phyloP scores from a whole-genome alignment of 1,140 invertebrate species.

The Oreohelix idahoensis region DNA sequence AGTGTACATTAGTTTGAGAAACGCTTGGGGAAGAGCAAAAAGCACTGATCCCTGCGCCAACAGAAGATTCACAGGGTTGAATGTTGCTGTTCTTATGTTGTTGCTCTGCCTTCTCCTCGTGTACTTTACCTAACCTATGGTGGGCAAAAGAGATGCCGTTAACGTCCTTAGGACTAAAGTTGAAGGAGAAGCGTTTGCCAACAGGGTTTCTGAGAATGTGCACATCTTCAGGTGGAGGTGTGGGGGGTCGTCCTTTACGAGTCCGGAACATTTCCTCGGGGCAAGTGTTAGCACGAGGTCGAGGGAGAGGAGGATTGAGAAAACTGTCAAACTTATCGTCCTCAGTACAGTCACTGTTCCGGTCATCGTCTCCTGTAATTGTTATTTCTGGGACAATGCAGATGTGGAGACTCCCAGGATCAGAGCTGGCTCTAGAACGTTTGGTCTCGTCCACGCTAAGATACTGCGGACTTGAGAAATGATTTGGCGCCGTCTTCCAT shows the following conservation, averaged over 20 bases:
- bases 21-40: neutral
- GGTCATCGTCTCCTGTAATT: slow-evolving; percentile 18
- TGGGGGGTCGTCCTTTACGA: slow-evolving; percentile 29
- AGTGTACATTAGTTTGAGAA: neutral
- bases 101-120: neutral
- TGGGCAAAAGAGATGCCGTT: slow-evolving; percentile 28
- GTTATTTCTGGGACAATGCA: slow-evolving; percentile 25
- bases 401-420: slow-evolving; percentile 22
- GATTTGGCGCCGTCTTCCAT: neutral
- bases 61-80: neutral
- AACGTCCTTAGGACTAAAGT: slow-evolving; percentile 12
- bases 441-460: slow-evolving; percentile 24
- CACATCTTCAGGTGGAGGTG: slow-evolving; percentile 20
- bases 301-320: neutral
- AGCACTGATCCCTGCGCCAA: neutral
- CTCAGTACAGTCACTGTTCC: neutral
- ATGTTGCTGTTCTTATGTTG: neutral
- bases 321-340: neutral
- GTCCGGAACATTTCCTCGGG: slow-evolving; percentile 28
- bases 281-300: slow-evolving; percentile 30
- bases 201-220: neutral
- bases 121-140: slow-evolving; percentile 26
- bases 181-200: slow-evolving; percentile 27
- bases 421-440: slow-evolving; percentile 21
- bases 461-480: neutral